Evolutionary conservation across 2,888 invertebrate species (phyloP).

Genomic region (Stenodera caucasica): DNA sequence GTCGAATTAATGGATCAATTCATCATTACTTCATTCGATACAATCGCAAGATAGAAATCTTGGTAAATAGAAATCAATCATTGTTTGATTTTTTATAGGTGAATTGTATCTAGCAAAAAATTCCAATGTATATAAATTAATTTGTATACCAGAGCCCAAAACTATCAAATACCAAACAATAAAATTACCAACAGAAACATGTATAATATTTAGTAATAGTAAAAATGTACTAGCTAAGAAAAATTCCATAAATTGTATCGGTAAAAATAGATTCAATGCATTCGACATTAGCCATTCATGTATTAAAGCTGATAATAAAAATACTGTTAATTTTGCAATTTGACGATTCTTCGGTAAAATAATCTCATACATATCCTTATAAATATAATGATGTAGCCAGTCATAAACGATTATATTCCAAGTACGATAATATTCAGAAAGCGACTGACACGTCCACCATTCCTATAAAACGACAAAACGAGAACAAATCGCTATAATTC

Average conservation of each 20-base stretch:
- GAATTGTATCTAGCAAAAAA: slow-evolving; percentile 78
- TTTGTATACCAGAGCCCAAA: slow-evolving; percentile 72
- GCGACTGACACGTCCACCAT: slow-evolving; percentile 90
- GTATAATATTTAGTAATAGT: slow-evolving; percentile 58
- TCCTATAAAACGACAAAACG: slow-evolving; percentile 61
- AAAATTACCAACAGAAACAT: slow-evolving; percentile 65
- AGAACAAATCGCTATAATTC: no score
- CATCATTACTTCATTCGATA: slow-evolving; percentile 9
- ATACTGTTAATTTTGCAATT: slow-evolving; percentile 65
- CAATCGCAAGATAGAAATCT: slow-evolving; percentile 55
- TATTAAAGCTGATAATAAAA: slow-evolving; percentile 77
- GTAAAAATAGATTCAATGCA: slow-evolving; percentile 81
- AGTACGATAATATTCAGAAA: slow-evolving; percentile 82
- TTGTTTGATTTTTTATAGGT: slow-evolving; percentile 56
- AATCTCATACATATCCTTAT: slow-evolving; percentile 65
- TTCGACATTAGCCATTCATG: slow-evolving; percentile 83
- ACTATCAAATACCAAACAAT: slow-evolving; percentile 80
- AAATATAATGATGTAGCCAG: slow-evolving; percentile 89
- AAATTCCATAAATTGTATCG: slow-evolving; percentile 78
- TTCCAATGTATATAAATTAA: slow-evolving; percentile 81
- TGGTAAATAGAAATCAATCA: slow-evolving; percentile 58
- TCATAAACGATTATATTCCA: slow-evolving; percentile 97
- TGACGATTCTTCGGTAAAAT: slow-evolving; percentile 55
- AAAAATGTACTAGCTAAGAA: slow-evolving; percentile 67
- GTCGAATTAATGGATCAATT: no score